Percentiles rank a stretch among this genome's conserved stretches.
These are phyloP conservation scores for Hedychridium roseum DNA, from an alignment of 2,888 invertebrate species.

Conservation along the genomic window DNA sequence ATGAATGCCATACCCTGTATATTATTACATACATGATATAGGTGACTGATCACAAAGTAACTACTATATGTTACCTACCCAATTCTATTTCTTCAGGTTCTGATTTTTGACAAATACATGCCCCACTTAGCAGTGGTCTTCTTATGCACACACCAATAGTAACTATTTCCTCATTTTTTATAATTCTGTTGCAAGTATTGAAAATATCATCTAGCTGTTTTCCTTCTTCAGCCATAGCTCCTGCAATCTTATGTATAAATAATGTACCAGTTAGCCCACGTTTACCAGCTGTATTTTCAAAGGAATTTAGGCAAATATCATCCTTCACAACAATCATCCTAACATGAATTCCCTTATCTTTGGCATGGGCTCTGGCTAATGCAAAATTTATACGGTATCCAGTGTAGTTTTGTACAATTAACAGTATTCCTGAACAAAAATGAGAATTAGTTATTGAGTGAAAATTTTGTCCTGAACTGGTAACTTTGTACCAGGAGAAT, in stretches of 20 bases:
- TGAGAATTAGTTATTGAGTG: background rate
- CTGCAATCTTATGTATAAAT: slow-evolving; percentile 73
- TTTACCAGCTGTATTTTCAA: slow-evolving; percentile 25
- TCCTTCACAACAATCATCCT: slow-evolving; percentile 74
- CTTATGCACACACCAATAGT: slow-evolving; percentile 30
- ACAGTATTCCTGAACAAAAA: slow-evolving; percentile 68
- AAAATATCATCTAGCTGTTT: slow-evolving; percentile 69
- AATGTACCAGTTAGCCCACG: slow-evolving; percentile 68
- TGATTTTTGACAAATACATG: no score
- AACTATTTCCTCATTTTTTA: slow-evolving; percentile 20
- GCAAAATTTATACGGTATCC: slow-evolving; percentile 81
- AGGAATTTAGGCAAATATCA: slow-evolving; percentile 61
- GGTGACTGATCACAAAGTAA: background rate
- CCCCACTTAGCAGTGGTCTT: background rate
- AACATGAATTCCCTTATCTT: slow-evolving; percentile 67
- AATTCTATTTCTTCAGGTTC: slow-evolving; percentile 21
- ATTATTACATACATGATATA: slow-evolving; percentile 1
- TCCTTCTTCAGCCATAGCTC: slow-evolving; percentile 75
- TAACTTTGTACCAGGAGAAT: slow-evolving; percentile 33
- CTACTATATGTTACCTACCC: slow-evolving; percentile 17
- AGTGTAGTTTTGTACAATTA: slow-evolving; percentile 77
- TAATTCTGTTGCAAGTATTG: slow-evolving; percentile 57
- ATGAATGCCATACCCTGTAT: slow-evolving; percentile 69
- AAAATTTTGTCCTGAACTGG: background rate
- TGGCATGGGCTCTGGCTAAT: slow-evolving; percentile 76